These are phyloP conservation scores for Leptothorax acervorum DNA, from an alignment of 2,888 invertebrate species.

Conservation along the genomic window DNA sequence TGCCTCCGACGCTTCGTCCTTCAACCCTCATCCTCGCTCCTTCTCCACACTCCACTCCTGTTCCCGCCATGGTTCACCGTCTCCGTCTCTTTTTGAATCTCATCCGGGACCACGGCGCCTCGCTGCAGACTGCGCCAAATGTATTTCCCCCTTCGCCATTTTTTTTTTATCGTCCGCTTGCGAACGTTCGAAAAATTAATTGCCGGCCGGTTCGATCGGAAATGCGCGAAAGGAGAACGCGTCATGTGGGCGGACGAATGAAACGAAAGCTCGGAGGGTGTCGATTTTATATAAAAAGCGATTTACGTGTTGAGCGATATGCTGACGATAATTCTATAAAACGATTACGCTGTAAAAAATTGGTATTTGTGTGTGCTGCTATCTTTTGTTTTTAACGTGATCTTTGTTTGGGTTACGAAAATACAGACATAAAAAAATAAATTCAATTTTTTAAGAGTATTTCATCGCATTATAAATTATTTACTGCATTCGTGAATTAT, in stretches of 20 bases:
- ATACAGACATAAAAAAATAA: conserved; percentile 4
- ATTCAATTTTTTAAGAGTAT: conserved; percentile 12
- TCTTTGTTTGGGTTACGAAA: conserved; percentile 17
- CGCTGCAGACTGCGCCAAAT: conserved; percentile 72
- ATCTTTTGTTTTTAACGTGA: neutral
- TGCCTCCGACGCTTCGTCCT: conserved; percentile 50
- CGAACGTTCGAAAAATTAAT: conserved; percentile 56
- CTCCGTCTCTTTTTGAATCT: conserved; percentile 68
- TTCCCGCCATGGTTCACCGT: conserved; percentile 38
- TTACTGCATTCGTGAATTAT: conserved; percentile 31
- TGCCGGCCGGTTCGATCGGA: conserved; percentile 49
- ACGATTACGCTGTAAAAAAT: conserved; percentile 45
- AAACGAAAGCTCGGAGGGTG: conserved; percentile 50
- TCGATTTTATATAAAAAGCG: conserved; percentile 50
- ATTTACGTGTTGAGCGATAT: conserved; percentile 45
- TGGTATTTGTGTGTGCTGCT: conserved; percentile 16
- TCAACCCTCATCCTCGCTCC: conserved; percentile 53
- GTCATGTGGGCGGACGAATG: conserved; percentile 43
- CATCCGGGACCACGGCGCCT: conserved; percentile 70
- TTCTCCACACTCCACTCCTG: conserved; percentile 43
- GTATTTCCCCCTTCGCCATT: conserved; percentile 74
- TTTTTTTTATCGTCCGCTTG: conserved; percentile 72
- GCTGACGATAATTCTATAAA: conserved; percentile 54
- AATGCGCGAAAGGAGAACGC: conserved; percentile 50
- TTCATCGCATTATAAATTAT: conserved; percentile 32